A percentile compares a stretch with the other conserved stretches of the same genome.
These are phyloP conservation scores for Drosophila setifemur DNA, from an alignment of 1,140 invertebrate genomes.

Conservation along the genomic window DNA sequence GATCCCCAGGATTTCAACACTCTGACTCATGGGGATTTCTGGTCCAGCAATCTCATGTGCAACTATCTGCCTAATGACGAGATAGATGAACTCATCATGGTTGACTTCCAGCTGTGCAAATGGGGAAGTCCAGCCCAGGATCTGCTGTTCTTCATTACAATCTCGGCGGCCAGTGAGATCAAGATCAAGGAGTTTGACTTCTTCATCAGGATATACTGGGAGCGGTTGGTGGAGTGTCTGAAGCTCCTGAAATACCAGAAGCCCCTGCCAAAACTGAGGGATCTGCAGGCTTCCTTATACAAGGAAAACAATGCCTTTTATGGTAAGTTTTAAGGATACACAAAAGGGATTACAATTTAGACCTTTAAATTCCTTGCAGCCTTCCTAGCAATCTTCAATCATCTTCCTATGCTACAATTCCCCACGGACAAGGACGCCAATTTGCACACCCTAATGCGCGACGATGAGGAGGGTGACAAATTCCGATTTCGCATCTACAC, in stretches of 20 bases:
- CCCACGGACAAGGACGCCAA: conserved; percentile 38
- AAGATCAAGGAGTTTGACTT: conserved; percentile 56
- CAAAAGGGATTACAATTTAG: neutral
- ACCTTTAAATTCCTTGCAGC: neutral
- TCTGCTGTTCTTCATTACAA: conserved; percentile 72
- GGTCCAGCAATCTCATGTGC: conserved; percentile 82
- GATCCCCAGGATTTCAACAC: conserved; percentile 84
- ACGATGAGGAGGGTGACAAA: conserved; percentile 36
- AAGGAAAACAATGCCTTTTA: conserved; percentile 56
- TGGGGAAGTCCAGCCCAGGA: conserved; percentile 81
- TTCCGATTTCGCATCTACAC: conserved; percentile 25
- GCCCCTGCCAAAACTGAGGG: conserved; percentile 71
- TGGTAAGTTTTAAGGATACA: conserved; percentile 2
- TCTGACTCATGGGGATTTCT: conserved; percentile 86
- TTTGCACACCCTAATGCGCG: conserved; percentile 13
- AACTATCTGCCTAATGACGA: conserved; percentile 60
- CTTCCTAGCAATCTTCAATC: conserved; percentile 43
- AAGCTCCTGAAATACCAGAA: conserved; percentile 48
- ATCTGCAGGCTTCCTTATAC: conserved; percentile 70
- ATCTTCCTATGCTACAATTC: conserved; percentile 36
- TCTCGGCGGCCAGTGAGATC: conserved; percentile 56
- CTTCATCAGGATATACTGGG: conserved; percentile 63
- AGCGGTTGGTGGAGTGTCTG: conserved; percentile 56
- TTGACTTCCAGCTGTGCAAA: conserved; percentile 82
- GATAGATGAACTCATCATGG: conserved; percentile 63